These are phyloP conservation scores for Tenrec ecaudatus DNA, from an alignment of 2,113 vertebrate genomes.

Conservation along the genomic window DNA sequence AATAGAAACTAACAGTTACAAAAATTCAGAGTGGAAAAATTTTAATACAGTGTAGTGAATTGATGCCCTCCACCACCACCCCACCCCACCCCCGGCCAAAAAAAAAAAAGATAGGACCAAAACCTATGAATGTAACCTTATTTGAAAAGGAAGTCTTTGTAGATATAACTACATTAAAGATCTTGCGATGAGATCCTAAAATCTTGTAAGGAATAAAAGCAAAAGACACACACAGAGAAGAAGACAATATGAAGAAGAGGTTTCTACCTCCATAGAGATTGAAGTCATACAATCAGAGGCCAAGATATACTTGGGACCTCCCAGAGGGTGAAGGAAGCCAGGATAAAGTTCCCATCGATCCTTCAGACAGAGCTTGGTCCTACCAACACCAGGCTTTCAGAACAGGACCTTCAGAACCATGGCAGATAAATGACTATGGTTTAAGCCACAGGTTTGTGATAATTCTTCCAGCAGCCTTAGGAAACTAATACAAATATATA, in stretches of 20 bases:
- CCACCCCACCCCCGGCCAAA: too few relatives aligned
- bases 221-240: background rate
- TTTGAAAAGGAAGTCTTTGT: background rate
- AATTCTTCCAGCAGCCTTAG: background rate
- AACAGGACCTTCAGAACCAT: background rate
- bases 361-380: rapidly evolving
- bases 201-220: background rate
- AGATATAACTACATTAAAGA: background rate
- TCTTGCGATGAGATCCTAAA: background rate
- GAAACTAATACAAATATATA: background rate
- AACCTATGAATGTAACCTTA: background rate
- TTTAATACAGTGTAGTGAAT: background rate
- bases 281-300: background rate
- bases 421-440: background rate
- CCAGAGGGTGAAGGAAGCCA: background rate
- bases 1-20: background rate
- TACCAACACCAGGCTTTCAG: background rate
- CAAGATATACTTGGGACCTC: background rate
- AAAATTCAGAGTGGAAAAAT: background rate
- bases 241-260: rapidly evolving
- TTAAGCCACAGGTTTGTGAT: background rate
- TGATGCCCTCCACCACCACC: background rate
- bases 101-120: background rate
- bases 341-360: background rate
- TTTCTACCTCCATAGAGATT: too few relatives aligned